Evolutionary conservation across 2,888 invertebrate species (phyloP).

Genomic region (Heliconius ethilla): DNA sequence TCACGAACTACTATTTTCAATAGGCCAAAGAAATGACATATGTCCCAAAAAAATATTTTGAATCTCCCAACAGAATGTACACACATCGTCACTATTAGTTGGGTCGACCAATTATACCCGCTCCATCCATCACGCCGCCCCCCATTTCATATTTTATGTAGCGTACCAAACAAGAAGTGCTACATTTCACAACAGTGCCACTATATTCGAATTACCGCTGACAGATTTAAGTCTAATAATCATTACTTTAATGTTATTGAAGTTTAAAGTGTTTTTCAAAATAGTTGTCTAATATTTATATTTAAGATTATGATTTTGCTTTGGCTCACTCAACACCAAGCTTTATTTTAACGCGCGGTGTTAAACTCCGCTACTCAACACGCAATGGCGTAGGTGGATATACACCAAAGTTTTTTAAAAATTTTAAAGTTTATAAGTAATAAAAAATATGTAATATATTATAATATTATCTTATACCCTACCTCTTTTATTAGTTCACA

Average conservation of each 20-base stretch:
- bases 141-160: conserved; percentile 68
- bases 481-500: too few relatives aligned
- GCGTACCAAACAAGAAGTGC: conserved; percentile 43
- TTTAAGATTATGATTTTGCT: too few relatives aligned
- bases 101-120: conserved; percentile 75
- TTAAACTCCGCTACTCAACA: background rate
- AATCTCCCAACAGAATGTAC: background rate
- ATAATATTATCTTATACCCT: too few relatives aligned
- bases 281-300: too few relatives aligned
- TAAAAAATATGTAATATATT: too few relatives aligned
- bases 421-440: too few relatives aligned
- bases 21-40: too few relatives aligned
- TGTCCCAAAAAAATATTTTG: background rate
- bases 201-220: conserved; percentile 20
- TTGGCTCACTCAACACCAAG: too few relatives aligned
- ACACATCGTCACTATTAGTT: conserved; percentile 63
- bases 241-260: background rate
- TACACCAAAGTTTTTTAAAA: too few relatives aligned
- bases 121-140: conserved; percentile 74
- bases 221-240: conserved; percentile 13
- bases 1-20: too few relatives aligned
- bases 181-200: conserved; percentile 28
- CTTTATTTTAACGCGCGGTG: too few relatives aligned
- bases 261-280: background rate
- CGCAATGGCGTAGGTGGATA: background rate